Evolutionary conservation across 1,140 invertebrate genomes (phyloP).

Genomic region (Polypedilum vanderplanki): DNA sequence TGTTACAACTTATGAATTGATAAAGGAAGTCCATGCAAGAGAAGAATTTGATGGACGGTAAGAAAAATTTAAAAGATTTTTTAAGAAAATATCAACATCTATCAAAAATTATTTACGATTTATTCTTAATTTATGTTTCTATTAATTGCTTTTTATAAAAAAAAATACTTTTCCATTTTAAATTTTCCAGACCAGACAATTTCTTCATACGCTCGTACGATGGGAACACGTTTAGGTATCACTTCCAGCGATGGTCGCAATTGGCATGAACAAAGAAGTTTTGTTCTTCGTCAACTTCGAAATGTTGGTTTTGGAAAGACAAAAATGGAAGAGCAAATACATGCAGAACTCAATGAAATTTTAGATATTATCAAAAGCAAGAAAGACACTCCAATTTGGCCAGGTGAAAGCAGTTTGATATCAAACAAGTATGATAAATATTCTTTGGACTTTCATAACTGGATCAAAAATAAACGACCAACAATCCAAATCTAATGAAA

Average conservation of each 20-base stretch:
- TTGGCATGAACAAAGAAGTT: conserved; percentile 68
- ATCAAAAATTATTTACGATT: too few species aligned
- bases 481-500: conserved; percentile 50
- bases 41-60: too few species aligned
- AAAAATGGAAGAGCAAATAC: conserved; percentile 63
- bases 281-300: conserved; percentile 61
- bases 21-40: too few species aligned
- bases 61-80: too few species aligned
- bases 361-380: conserved; percentile 46
- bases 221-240: conserved; percentile 59
- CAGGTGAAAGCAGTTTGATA: conserved; percentile 41
- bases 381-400: conserved; percentile 38
- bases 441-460: conserved; percentile 64
- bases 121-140: too few species aligned
- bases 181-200: conserved; percentile 53
- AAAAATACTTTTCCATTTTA: neutral
- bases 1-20: too few species aligned
- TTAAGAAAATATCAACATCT: too few species aligned
- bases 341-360: conserved; percentile 52
- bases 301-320: conserved; percentile 67
- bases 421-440: conserved; percentile 61
- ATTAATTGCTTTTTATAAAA: too few species aligned
- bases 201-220: conserved; percentile 61
- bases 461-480: conserved; percentile 49
- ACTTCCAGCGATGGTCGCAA: conserved; percentile 66